Conservation (phyloP, 2,797 vertebrate species). For the Pangasius krempfi region DNA sequence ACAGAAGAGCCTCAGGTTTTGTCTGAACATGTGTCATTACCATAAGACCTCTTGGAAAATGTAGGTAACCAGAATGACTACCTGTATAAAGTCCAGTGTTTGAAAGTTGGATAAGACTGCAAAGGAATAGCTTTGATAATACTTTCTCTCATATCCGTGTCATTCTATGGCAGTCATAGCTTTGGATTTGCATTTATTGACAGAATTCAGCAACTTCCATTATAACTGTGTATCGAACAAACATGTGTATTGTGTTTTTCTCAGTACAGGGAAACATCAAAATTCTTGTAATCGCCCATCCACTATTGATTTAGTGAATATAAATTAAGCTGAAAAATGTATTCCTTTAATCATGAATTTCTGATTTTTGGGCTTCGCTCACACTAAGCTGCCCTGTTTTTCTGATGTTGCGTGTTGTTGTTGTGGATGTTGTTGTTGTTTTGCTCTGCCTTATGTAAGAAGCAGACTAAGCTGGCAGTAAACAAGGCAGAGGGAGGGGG, state of each 20-base stretch:
- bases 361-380: constrained; percentile 36
- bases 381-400: constrained; percentile 52
- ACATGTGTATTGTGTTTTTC: not conserved
- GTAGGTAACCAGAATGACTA: not conserved
- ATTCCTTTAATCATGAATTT: constrained; percentile 1
- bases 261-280: not conserved
- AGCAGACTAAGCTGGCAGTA: constrained; percentile 67
- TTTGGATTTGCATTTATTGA: not conserved
- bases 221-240: not conserved
- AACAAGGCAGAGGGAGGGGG: constrained; percentile 65
- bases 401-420: constrained; percentile 59
- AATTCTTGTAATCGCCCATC: not conserved
- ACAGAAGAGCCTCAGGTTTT: not conserved
- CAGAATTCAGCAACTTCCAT: not conserved
- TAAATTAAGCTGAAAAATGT: not conserved
- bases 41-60: not conserved
- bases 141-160: not conserved
- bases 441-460: constrained; percentile 67
- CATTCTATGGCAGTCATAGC: not conserved
- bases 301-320: not conserved
- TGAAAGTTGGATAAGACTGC: not conserved
- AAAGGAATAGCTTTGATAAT: not conserved
- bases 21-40: not conserved
- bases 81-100: not conserved
- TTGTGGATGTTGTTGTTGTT: constrained; percentile 67